These are phyloP conservation scores for Empis livida DNA, from an alignment of 2,888 invertebrate species.

Conservation along the genomic window DNA sequence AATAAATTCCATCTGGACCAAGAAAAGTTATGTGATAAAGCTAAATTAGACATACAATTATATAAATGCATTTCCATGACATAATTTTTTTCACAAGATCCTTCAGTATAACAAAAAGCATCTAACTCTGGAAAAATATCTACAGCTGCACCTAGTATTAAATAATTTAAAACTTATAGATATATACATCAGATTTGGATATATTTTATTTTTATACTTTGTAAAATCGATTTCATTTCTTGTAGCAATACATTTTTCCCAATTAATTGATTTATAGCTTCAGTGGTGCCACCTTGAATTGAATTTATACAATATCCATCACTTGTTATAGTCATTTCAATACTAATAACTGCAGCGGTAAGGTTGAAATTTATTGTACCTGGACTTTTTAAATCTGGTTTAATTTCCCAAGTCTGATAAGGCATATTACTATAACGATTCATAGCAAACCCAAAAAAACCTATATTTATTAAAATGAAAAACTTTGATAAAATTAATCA, in stretches of 20 bases:
- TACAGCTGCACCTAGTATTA: conserved; percentile 43
- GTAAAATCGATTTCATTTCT: conserved; percentile 26
- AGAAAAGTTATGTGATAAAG: conserved; percentile 60
- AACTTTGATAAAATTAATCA: too few relatives aligned
- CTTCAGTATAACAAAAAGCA: conserved; percentile 57
- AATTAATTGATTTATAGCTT: conserved; percentile 27
- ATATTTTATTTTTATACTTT: background rate
- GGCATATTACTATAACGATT: conserved; percentile 68
- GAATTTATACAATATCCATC: conserved; percentile 30
- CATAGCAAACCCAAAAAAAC: conserved; percentile 59
- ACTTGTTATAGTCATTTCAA: conserved; percentile 41
- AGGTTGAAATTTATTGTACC: conserved; percentile 36
- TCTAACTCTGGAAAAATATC: conserved; percentile 75
- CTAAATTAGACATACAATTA: conserved; percentile 62
- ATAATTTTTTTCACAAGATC: conserved; percentile 54
- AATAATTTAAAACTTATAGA: too few relatives aligned
- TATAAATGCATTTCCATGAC: conserved; percentile 62
- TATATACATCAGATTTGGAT: too few relatives aligned
- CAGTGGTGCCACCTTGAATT: conserved; percentile 32
- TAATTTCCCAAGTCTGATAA: conserved; percentile 75
- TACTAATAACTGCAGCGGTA: conserved; percentile 43
- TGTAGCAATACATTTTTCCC: conserved; percentile 25
- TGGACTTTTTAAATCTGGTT: conserved; percentile 45
- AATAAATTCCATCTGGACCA: conserved; percentile 64
- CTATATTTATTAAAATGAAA: conserved; percentile 32